phyloP scores from a whole-genome alignment of 2,888 invertebrate species.

The Nemotelus nigrinus region DNA sequence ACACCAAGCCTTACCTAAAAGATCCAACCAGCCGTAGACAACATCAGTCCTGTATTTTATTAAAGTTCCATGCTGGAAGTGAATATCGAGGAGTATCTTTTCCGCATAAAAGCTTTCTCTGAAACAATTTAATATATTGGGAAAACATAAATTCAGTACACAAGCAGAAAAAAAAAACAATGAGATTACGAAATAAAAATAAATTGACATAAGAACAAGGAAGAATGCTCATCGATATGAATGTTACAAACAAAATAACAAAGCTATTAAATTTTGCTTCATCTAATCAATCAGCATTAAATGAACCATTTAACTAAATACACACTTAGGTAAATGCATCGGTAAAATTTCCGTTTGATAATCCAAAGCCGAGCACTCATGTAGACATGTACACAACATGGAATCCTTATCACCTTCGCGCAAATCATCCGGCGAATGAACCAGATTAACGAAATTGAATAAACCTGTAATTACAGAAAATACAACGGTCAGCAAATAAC shows the following conservation, averaged over 20 bases:
- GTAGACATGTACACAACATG: constrained; percentile 60
- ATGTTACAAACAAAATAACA: too few relatives aligned
- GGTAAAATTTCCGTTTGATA: constrained; percentile 50
- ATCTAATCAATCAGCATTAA: too few relatives aligned
- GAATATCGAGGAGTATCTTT: constrained; percentile 62
- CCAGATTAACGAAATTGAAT: constrained; percentile 55
- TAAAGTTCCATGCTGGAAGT: constrained; percentile 63
- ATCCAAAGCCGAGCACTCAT: constrained; percentile 58
- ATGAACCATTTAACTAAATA: background rate
- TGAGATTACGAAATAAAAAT: too few relatives aligned
- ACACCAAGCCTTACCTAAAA: constrained; percentile 60
- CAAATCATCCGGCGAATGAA: constrained; percentile 56
- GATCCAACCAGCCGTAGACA: constrained; percentile 65
- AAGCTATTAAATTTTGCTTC: too few relatives aligned
- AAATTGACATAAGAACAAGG: too few relatives aligned
- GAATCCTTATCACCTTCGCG: constrained; percentile 58
- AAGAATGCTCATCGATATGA: too few relatives aligned
- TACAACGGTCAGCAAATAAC: too few relatives aligned
- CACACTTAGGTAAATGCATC: constrained; percentile 46
- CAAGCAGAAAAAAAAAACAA: too few relatives aligned
- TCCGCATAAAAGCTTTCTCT: constrained; percentile 20
- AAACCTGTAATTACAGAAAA: constrained; percentile 29
- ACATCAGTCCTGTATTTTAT: constrained; percentile 66
- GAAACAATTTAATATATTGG: background rate
- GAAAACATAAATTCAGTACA: too few relatives aligned